phyloP scores from a whole-genome alignment of 2,797 vertebrate genomes.

The Champsocephalus esox region DNA sequence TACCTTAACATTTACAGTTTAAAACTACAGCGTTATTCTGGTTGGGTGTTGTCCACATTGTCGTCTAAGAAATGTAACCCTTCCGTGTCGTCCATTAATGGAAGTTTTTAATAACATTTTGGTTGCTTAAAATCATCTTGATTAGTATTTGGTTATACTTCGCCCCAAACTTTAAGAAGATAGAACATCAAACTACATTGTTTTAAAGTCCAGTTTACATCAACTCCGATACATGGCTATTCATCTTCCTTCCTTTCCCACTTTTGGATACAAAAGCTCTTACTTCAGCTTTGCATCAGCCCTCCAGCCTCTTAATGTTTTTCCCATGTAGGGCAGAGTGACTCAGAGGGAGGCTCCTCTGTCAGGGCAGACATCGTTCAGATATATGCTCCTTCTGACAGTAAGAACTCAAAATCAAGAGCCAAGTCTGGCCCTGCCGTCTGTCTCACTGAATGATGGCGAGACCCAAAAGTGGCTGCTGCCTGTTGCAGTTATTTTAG shows the following conservation, averaged over 20 bases:
- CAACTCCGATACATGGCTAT: neutral
- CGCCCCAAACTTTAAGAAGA: too few relatives aligned
- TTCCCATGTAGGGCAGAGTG: slow-evolving; percentile 50
- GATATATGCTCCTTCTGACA: slow-evolving; percentile 15
- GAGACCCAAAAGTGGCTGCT: neutral
- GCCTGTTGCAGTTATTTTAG: slow-evolving; percentile 5
- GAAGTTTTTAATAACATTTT: too few relatives aligned
- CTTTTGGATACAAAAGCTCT: neutral
- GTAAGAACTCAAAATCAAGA: slow-evolving; percentile 8
- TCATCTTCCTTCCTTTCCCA: slow-evolving; percentile 6
- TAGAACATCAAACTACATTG: neutral
- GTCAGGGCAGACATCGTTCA: slow-evolving; percentile 16
- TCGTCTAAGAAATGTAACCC: too few relatives aligned
- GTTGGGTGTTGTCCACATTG: too few relatives aligned
- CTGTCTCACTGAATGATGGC: neutral
- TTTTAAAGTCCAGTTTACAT: neutral
- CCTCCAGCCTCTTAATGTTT: slow-evolving; percentile 19
- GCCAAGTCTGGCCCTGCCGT: neutral
- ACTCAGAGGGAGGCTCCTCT: slow-evolving; percentile 65
- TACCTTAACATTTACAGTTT: too few relatives aligned
- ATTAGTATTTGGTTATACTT: too few relatives aligned
- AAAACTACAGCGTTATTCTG: too few relatives aligned
- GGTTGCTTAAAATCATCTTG: too few relatives aligned
- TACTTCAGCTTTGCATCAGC: slow-evolving; percentile 59
- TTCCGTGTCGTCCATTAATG: too few relatives aligned